Percentiles rank a stretch among this genome's conserved stretches.
Conservation (phyloP, 2,888 invertebrate species). For the Sinopyrophorus schimmeli region DNA sequence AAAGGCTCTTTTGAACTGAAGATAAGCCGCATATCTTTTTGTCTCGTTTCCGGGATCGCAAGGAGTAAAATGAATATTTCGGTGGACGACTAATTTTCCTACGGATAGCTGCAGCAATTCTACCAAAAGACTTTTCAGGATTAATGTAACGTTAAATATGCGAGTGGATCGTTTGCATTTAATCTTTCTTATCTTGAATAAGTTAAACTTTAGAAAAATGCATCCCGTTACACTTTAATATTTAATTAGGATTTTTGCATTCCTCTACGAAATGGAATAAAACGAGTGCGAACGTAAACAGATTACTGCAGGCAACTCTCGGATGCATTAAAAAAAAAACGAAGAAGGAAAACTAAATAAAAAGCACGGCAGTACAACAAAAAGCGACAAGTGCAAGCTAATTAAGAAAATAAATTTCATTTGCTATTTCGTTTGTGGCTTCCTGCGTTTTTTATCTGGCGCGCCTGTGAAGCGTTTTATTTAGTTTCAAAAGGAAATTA, state of each 20-base stretch:
- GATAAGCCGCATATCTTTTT: conserved; percentile 22
- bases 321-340: no score
- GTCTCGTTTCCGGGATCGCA: conserved; percentile 7
- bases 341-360: conserved; percentile 16
- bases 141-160: conserved; percentile 36
- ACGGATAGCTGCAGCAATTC: conserved; percentile 28
- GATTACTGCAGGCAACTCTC: conserved; percentile 12
- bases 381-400: conserved; percentile 22
- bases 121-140: conserved; percentile 30
- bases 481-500: conserved; percentile 27
- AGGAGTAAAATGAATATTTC: conserved; percentile 24
- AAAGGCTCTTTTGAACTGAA: conserved; percentile 18
- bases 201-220: conserved; percentile 15
- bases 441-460: conserved; percentile 16
- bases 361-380: conserved; percentile 13
- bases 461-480: conserved; percentile 22
- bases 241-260: conserved; percentile 15
- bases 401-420: conserved; percentile 29
- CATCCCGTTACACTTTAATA: conserved; percentile 7
- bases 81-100: conserved; percentile 23
- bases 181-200: conserved; percentile 20
- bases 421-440: conserved; percentile 18
- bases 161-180: conserved; percentile 34
- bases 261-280: conserved; percentile 15
- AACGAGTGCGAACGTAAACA: conserved; percentile 12